Conservation (phyloP, 2,797 vertebrate genomes). For the Sebastes itinus region DNA sequence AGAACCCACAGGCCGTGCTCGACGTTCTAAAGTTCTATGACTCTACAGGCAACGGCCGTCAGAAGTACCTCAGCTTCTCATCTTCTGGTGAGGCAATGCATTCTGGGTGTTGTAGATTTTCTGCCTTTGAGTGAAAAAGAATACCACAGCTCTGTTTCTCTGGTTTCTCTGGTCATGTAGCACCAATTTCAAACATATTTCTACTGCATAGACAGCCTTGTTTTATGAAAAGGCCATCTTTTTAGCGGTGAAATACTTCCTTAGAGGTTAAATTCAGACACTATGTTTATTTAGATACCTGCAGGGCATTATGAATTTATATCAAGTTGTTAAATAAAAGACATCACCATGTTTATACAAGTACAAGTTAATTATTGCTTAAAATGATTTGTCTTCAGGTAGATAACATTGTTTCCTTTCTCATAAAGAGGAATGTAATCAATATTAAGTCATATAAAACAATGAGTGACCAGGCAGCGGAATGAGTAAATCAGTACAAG, state of each 20-base stretch:
- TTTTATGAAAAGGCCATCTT: neutral
- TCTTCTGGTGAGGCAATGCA: slow-evolving; percentile 89
- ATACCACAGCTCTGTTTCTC: too few relatives aligned
- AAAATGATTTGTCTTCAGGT: neutral
- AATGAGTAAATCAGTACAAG: neutral
- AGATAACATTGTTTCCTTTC: neutral
- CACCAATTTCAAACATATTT: neutral
- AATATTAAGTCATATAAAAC: neutral
- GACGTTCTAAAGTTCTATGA: slow-evolving; percentile 98
- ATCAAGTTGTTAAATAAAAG: neutral
- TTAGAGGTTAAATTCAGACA: neutral
- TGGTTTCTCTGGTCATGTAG: neutral
- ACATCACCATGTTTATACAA: neutral
- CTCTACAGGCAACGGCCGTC: slow-evolving; percentile 93
- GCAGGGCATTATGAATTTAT: neutral
- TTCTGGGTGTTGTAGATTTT: neutral
- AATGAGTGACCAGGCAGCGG: neutral
- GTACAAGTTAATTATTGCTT: neutral
- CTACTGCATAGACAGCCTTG: neutral
- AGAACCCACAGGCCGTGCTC: slow-evolving; percentile 97
- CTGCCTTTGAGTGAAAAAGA: too few relatives aligned
- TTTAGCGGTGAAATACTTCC: neutral
- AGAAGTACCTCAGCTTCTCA: slow-evolving; percentile 99
- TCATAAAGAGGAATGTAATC: neutral
- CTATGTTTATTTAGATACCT: neutral